Percentiles rank a stretch among this genome's conserved stretches.
phyloP scores from a whole-genome alignment of 2,888 invertebrate species.

The Synanthedon vespiformis region DNA sequence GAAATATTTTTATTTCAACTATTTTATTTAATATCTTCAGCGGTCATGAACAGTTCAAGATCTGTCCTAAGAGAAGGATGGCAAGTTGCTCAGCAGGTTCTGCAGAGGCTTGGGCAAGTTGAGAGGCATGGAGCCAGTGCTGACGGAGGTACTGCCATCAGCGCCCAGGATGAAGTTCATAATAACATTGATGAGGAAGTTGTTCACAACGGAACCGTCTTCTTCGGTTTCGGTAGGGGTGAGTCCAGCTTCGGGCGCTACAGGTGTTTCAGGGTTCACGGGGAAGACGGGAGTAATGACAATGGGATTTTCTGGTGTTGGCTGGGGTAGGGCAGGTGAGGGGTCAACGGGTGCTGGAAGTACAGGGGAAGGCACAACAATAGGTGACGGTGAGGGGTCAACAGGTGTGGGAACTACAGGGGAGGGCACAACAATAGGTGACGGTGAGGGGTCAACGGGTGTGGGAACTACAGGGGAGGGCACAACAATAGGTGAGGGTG shows the following conservation, averaged over 20 bases:
- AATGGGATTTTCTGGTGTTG: not conserved
- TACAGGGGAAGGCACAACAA: no score
- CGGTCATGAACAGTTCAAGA: not conserved
- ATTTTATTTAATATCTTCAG: not conserved
- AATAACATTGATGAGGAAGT: slow-evolving; percentile 4
- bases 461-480: not conserved
- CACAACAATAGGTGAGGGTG: not conserved
- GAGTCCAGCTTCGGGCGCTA: not conserved
- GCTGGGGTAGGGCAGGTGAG: not conserved
- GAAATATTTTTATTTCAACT: not conserved
- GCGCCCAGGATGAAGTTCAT: slow-evolving; percentile 5
- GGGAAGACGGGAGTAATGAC: not conserved
- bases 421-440: not conserved
- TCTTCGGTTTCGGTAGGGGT: not conserved
- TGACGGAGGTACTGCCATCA: slow-evolving; percentile 1
- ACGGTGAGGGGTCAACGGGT: not conserved
- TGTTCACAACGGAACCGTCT: not conserved
- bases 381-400: not conserved
- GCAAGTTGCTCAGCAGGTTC: not conserved
- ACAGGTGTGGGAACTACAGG: not conserved
- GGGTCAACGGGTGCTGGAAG: no score
- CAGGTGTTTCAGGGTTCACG: not conserved
- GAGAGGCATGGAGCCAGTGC: not conserved
- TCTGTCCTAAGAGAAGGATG: not conserved
- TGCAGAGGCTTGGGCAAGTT: not conserved